Percentiles rank a stretch among this genome's conserved stretches.
These are phyloP conservation scores for Chamaetylas fuelleborni DNA, from an alignment of 2,113 vertebrate species.

Conservation along the genomic window DNA sequence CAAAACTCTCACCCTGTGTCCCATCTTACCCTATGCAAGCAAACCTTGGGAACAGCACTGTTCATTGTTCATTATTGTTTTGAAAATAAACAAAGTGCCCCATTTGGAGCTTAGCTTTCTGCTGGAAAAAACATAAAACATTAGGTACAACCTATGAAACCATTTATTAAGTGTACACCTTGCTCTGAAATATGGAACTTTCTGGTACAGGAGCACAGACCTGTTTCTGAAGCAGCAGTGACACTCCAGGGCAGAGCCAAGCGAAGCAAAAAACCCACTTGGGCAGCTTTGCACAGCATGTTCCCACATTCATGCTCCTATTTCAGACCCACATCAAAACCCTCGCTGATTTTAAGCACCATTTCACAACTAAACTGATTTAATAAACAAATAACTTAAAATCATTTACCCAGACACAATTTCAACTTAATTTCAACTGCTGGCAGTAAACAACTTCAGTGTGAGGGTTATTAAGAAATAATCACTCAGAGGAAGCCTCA, in stretches of 20 bases:
- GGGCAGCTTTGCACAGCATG: neutral
- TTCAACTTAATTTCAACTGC: slow-evolving; percentile 42
- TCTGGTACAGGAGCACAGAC: neutral
- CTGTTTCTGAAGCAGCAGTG: neutral
- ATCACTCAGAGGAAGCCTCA: slow-evolving; percentile 37
- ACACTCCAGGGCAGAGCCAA: neutral
- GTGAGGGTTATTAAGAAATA: slow-evolving; percentile 38
- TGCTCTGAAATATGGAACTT: neutral
- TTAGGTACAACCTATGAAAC: neutral
- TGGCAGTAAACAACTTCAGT: slow-evolving; percentile 49
- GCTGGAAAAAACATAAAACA: neutral
- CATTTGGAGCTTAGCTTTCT: neutral
- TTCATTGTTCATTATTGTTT: neutral
- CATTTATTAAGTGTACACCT: neutral
- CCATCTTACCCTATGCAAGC: neutral
- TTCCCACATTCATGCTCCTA: neutral
- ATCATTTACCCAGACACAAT: neutral
- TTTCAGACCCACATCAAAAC: neutral
- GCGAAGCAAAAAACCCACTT: neutral
- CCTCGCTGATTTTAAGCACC: neutral
- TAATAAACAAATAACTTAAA: neutral
- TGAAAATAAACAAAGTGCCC: neutral
- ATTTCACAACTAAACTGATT: neutral
- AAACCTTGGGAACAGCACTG: neutral
- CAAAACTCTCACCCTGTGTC: neutral